Evolutionary conservation across 2,113 vertebrate species (phyloP).

Genomic region (human (Homo sapiens)): GRCh38 chr2:46154001-46154500

Average conservation of each 20-base stretch:
- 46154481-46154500: not conserved
- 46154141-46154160: not conserved
- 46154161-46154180: not conserved
- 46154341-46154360: not conserved
- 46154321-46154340: not conserved
- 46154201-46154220: not conserved
- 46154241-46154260: not conserved
- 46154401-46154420: not conserved
- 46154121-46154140: not conserved
- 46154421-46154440: not conserved
- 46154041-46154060: too few species aligned
- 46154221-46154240: not conserved
- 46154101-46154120: not conserved
- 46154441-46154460: too few species aligned
- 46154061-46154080: too few species aligned
- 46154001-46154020: too few species aligned
- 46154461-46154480: too few species aligned
- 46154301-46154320: not conserved
- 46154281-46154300: not conserved
- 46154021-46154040: too few species aligned
- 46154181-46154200: not conserved
- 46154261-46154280: not conserved
- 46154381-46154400: not conserved
- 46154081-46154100: too few species aligned
- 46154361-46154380: not conserved